Evolutionary conservation across 1,140 invertebrate species (phyloP), one percentile per base, ranked within the genome.

Genomic region (Hypothenemus hampei): DNA sequence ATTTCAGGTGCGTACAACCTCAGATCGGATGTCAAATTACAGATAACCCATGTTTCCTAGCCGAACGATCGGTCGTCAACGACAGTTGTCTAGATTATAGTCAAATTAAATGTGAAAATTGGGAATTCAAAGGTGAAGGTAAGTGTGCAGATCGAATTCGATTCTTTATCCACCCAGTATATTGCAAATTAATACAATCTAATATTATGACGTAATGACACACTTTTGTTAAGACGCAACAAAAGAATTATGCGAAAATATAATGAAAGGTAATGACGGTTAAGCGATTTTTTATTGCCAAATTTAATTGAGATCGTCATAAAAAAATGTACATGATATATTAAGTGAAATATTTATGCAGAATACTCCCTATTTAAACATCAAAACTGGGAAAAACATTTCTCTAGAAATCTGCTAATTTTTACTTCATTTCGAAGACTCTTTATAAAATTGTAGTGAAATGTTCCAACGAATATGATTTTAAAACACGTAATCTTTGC

Each of bases 111-210:
- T 90, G 87, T 63, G 73, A 70, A 1, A 65, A 74, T 8, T 90
- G 86, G 79, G 77, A 81, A 53, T 90, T 83, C 57, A 82, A 83
- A 50, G 76, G 72, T 13, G 69, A 77, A 19, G 79, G 80, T 67
- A 69, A 57, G 40, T 39, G n/a, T 8, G 13, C 15, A 41, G 18
- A 51, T 20, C 31, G 16, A 7, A 8, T 48, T 44, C 7, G 6
- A 26, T 15, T 11, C 18, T 15, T 19, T 15, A 11, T 13, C n/a
- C 4, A 11, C 5, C 41, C 7, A 1, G 23, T 26, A 45, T 45
- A n/a, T 13, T 37, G 13, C 10, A 2, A 15, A 37, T 29, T 37
- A 15, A 15, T 37, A 16, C 8, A 13, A 37, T 37, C 3, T 15
- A 37, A 37, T 31, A 1, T 31, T 31, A 31, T 3, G 26, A 44